Evolutionary conservation across 1,140 invertebrate species (phyloP).

Genomic region (Papilio glaucus): DNA sequence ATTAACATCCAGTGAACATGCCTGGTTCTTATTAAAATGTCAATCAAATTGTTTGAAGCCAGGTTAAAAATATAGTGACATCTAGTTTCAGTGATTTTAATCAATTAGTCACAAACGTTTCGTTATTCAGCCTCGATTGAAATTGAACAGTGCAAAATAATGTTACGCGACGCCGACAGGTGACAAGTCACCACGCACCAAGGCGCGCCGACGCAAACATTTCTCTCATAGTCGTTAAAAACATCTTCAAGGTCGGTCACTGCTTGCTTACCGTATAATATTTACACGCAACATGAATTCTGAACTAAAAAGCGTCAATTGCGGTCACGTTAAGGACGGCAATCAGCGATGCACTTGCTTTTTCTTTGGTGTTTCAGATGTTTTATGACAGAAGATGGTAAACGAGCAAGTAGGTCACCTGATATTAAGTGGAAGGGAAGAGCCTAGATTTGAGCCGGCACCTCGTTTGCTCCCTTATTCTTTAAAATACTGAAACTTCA

Average conservation of each 20-base stretch:
- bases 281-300: too few relatives aligned
- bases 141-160: slow-evolving; percentile 6
- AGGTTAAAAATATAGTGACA: slow-evolving; percentile 11
- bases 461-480: too few relatives aligned
- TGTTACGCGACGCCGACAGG: slow-evolving; percentile 12
- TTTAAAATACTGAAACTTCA: too few relatives aligned
- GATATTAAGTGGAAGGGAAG: too few relatives aligned
- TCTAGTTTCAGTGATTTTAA: slow-evolving; percentile 12
- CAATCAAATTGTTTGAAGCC: slow-evolving; percentile 16
- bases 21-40: slow-evolving; percentile 16
- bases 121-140: background rate
- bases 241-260: slow-evolving; percentile 17
- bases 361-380: too few relatives aligned
- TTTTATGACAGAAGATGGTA: too few relatives aligned
- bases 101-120: background rate
- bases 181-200: slow-evolving; percentile 9
- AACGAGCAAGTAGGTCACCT: too few relatives aligned
- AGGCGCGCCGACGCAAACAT: slow-evolving; percentile 2
- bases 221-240: slow-evolving; percentile 19
- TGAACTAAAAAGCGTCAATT: too few relatives aligned
- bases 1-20: slow-evolving; percentile 1
- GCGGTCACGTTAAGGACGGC: too few relatives aligned
- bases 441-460: too few relatives aligned
- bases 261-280: background rate
- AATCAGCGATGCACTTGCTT: too few relatives aligned